Base-by-base conservation (phyloP, 2,888 invertebrate genomes). In the Latrodectus elegans region DNA sequence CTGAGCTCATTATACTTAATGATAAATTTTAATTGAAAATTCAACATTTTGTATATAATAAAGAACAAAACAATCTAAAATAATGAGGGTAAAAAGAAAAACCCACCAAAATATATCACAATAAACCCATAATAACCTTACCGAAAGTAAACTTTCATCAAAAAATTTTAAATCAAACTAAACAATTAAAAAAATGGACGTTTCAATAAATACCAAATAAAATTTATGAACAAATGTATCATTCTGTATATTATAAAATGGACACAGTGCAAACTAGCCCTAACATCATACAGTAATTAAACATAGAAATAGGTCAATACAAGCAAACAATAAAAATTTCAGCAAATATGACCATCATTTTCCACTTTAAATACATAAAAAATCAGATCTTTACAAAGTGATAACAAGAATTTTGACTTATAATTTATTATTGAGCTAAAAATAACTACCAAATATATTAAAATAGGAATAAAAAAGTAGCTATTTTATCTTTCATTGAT, bases 101-200 rank as follows among this genome's bases (percentile, higher is more conserved):
- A 60, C 60, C n/a, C 60, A 60, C 60, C 60, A 60, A 60, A 60
- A 60, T 60, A 60, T 60, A 12, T 15, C 60, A 60, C 12, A 60
- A 60, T 60, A 15, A 60, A 60, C 60, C 60, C 60, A 60, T 15
- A 60, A 15, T 15, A 60, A 15, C 60, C 60, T 60, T 60, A 12
- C 60, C 12, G 6, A 60, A 60, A 60, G n/a, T 15, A 60, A 60
- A 60, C 12, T 15, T 12, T 60, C 12, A 60, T 15, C 14, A n/a
- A 12, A 60, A 60, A 60, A 9, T 15, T 60, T 60, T 60, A 60
- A 60, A 60, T 38, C 4, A 60, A 60, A 60, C 60, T 60, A 60
- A 60, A 60, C 60, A 60, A 15, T 15, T 60, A 60, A n/a, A 60
- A 55, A 60, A 60, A 60, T 60, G 60, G 60, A 60, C 60, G 60